Evolutionary conservation across 2,888 invertebrate species (phyloP), one percentile per base, ranked within the genome.

Genomic region (Lasioglossum malachurum): DNA sequence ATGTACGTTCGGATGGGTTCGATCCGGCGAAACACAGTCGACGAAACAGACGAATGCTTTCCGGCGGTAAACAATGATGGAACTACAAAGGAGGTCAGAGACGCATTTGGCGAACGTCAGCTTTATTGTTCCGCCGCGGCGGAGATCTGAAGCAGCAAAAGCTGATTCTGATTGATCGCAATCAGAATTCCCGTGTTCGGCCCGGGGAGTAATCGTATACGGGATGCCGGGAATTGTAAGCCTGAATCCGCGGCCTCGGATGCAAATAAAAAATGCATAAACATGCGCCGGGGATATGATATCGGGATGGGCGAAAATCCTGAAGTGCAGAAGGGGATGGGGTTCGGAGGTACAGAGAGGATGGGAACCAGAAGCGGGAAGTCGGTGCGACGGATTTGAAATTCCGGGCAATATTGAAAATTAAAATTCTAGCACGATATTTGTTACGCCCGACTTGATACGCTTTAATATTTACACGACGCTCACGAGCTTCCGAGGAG

Each of bases 101-200:
- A 77, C 84, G 84, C 80, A 72, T 90, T 87, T 76, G 89, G 78
- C 91, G 83, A 80, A 89, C 89, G 85, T 87, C 91, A 80, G 80
- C 89, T 86, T 89, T 86, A 88, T 87, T 89, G 88, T 86, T 84
- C 78, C 81, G 64, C 83, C 84, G 44, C 69, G 69, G 79, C 73
- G 82, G 80, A 83, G 83, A 81, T 89, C 86, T 83, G 86, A 83
- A 84, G 83, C 84, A 81, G 78, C 77, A 57, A 75, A 91, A 64
- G 78, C 84, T 89, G 87, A 90, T 89, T 83, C 84, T 89, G 87
- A 90, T 89, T 83, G 91, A 89, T 90, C 89, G 84, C 87, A 84
- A 87, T 82, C 87, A 82, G 84, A 83, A 84, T 46, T 81, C 75
- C 82, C 71, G 76, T 60, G 46, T n/a, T 64, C 74, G 2, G 27